Evolutionary conservation across 2,797 vertebrate genomes (phyloP).

Genomic region (Tokudaia muenninki): DNA sequence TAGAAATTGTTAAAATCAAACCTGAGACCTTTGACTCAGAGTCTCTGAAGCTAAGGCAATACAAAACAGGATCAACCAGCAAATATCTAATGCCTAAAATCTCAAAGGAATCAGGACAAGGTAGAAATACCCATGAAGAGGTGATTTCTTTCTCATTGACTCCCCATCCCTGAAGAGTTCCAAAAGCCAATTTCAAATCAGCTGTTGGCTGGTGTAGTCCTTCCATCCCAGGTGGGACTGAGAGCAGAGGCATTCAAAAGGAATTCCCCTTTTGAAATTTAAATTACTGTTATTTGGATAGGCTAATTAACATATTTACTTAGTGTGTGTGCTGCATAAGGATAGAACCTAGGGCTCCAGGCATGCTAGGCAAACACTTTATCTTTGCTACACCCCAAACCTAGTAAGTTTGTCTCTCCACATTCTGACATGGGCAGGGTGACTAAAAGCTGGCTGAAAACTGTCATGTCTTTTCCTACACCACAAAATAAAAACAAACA

Average conservation of each 20-base stretch:
- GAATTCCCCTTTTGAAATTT: constrained; percentile 24
- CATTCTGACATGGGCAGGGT: constrained; percentile 32
- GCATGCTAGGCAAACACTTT: neutral
- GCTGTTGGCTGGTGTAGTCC: neutral
- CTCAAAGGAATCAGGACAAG: neutral
- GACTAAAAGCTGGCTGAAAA: constrained; percentile 17
- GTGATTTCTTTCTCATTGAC: constrained; percentile 9
- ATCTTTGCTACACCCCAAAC: neutral
- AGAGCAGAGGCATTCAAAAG: neutral
- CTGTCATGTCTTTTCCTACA: neutral
- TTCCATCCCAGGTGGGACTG: neutral
- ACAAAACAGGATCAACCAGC: neutral
- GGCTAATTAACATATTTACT: neutral
- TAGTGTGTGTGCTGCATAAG: neutral
- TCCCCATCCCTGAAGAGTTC: neutral
- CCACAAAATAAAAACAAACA: neutral
- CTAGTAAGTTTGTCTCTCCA: neutral
- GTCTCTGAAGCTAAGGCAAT: constrained; percentile 16
- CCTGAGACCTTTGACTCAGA: constrained; percentile 1
- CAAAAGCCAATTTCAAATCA: constrained; percentile 38
- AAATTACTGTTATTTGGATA: constrained; percentile 9
- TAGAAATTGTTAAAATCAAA: constrained; percentile 31
- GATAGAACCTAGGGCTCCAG: neutral
- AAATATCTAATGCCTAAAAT: constrained; percentile 5
- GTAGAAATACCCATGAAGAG: neutral